Evolutionary conservation across 2,113 vertebrate species (phyloP), one percentile per base, ranked within the genome.

Genomic region (Macroglossus sobrinus): DNA sequence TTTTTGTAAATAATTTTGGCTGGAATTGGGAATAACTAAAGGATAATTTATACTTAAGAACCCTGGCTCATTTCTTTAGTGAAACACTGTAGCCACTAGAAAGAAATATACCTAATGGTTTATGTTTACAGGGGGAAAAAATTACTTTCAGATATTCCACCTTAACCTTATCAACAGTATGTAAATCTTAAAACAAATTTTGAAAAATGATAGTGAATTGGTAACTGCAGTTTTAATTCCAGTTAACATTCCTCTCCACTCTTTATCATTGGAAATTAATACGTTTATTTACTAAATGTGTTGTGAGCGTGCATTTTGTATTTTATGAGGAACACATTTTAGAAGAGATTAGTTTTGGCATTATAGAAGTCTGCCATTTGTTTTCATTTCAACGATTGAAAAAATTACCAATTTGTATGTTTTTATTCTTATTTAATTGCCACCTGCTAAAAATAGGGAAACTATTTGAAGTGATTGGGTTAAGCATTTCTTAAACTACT

Each of bases 11-110:
- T 95, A 96, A 28, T 68, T 96, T 88, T 94, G 40, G 85, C 38
- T 96, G 92, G 97, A 98, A 86, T 98, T 97, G 95, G 91, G 98
- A 98, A 79, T 97, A 98, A 95, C 80, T 98, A 89, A 86, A 89
- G 95, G 50, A 96, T 95, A 91, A 94, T 96, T 81, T 96, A 71
- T 61, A 66, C 63, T 97, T 97, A 92, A 87, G 96, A 97, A 98
- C 84, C 82, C 86, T 97, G 89, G 80, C 95, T 98, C 94, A 95
- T 87, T 98, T 98, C 97, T 87, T 98, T 3, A 10, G 94, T 97
- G 98, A 98, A 98, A 97, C 96, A 97, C 94, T 96, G 75, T 76
- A 59, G 95, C 69, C 96, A 89, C 81, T 92, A 75, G 97, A 98
- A 98, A 98, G 93, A 98, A 94, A 75, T 92, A 86, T 84, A 72